phyloP scores from a whole-genome alignment of 2,888 invertebrate species.

The Lathronympha strigana region DNA sequence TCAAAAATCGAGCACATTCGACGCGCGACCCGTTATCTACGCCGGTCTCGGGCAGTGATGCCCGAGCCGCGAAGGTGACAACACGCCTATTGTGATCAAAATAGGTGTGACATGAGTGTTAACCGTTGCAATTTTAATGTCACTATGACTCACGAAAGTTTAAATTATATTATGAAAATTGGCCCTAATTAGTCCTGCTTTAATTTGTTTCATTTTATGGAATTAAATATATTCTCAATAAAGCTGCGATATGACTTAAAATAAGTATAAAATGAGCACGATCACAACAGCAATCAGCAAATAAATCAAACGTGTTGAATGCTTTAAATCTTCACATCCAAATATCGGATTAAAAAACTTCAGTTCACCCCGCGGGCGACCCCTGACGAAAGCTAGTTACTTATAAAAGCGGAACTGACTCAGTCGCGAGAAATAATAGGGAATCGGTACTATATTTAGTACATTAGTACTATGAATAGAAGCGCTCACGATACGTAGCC shows the following conservation, averaged over 20 bases:
- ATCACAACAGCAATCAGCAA: not conserved
- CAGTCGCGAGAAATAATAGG: conserved; percentile 79
- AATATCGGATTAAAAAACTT: conserved; percentile 31
- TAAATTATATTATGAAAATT: too few relatives aligned
- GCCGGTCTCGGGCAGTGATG: too few relatives aligned
- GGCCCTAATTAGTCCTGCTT: too few relatives aligned
- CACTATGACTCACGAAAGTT: too few relatives aligned
- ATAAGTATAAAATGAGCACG: not conserved
- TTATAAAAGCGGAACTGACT: conserved; percentile 73
- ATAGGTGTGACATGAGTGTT: too few relatives aligned
- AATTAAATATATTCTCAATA: too few relatives aligned
- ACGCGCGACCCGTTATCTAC: too few relatives aligned
- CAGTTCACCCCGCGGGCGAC: not conserved
- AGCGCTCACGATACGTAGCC: conserved; percentile 73
- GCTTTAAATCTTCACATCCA: conserved; percentile 18
- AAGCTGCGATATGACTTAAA: not conserved
- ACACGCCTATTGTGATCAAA: too few relatives aligned
- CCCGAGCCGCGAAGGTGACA: too few relatives aligned
- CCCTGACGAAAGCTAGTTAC: conserved; percentile 46
- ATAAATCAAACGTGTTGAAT: conserved; percentile 10
- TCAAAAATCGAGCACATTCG: too few relatives aligned
- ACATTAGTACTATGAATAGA: conserved; percentile 81
- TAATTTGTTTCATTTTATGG: too few relatives aligned
- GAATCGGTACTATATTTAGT: conserved; percentile 82
- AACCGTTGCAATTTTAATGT: too few relatives aligned